These are phyloP conservation scores for Orussus abietinus DNA, from an alignment of 1,140 invertebrate genomes.

Conservation along the genomic window DNA sequence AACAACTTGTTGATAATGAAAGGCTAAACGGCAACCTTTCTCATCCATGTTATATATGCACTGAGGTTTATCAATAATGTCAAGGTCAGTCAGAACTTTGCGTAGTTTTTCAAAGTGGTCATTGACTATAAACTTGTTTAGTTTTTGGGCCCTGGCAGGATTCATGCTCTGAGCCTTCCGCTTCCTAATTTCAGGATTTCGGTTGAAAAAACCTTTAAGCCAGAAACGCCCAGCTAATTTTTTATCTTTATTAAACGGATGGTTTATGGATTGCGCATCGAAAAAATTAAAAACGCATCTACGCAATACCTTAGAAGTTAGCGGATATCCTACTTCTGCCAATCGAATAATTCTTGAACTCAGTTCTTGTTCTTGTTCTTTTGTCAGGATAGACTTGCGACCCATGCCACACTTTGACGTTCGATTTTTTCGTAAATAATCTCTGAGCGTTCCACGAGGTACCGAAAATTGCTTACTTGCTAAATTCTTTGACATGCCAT, in stretches of 20 bases:
- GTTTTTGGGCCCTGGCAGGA: slow-evolving; percentile 33
- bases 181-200: slow-evolving; percentile 21
- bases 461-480: no score
- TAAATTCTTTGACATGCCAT: no score
- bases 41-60: slow-evolving; percentile 46
- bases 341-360: slow-evolving; percentile 23
- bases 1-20: slow-evolving; percentile 40
- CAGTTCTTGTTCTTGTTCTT: slow-evolving; percentile 5
- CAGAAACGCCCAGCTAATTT: background rate
- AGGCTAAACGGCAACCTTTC: slow-evolving; percentile 39
- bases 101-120: slow-evolving; percentile 35
- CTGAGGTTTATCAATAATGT: slow-evolving; percentile 29
- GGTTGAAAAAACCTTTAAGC: slow-evolving; percentile 22
- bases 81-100: slow-evolving; percentile 23
- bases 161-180: slow-evolving; percentile 38
- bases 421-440: slow-evolving; percentile 6
- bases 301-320: slow-evolving; percentile 26
- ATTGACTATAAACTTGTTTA: slow-evolving; percentile 34
- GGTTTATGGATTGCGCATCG: slow-evolving; percentile 29
- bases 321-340: slow-evolving; percentile 25
- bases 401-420: slow-evolving; percentile 1
- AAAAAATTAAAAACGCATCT: slow-evolving; percentile 25
- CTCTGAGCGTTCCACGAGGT: no score
- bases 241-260: slow-evolving; percentile 1
- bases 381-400: background rate